Evolutionary conservation across 2,113 vertebrate species (phyloP).

Genomic region (Serinus canaria): DNA sequence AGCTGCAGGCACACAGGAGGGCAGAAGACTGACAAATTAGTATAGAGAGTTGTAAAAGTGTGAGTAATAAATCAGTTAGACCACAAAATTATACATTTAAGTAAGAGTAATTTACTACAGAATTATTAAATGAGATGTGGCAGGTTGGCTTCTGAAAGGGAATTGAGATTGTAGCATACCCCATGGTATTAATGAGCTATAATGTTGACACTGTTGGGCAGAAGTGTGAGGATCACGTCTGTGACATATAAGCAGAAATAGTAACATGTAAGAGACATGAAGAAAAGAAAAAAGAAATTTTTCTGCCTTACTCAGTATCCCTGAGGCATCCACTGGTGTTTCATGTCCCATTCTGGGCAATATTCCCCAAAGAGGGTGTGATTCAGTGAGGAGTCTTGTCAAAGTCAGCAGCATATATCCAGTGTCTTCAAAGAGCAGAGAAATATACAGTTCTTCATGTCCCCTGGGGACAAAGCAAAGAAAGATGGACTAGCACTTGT

Average conservation of each 20-base stretch:
- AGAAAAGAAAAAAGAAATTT: not conserved
- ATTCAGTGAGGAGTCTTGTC: not conserved
- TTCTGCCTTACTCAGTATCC: not conserved
- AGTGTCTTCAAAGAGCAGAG: not conserved
- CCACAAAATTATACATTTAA: not conserved
- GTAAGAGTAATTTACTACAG: not conserved
- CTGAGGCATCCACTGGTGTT: not conserved
- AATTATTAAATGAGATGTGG: not conserved
- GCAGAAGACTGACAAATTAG: not conserved
- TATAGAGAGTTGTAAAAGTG: not conserved
- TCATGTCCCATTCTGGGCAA: not conserved
- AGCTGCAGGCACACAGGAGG: not conserved
- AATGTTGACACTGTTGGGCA: not conserved
- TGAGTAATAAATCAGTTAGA: not conserved
- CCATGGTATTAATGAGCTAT: not conserved
- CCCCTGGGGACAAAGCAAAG: not conserved
- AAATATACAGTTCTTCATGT: not conserved
- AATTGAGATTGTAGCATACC: not conserved
- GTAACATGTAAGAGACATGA: not conserved
- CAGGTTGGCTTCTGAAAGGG: not conserved
- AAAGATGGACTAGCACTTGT: not conserved
- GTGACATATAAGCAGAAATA: not conserved
- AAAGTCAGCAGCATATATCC: not conserved
- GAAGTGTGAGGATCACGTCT: not conserved
- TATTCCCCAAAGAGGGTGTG: not conserved